phyloP scores from a whole-genome alignment of 2,113 vertebrate genomes.

The Pyrgilauda ruficollis region DNA sequence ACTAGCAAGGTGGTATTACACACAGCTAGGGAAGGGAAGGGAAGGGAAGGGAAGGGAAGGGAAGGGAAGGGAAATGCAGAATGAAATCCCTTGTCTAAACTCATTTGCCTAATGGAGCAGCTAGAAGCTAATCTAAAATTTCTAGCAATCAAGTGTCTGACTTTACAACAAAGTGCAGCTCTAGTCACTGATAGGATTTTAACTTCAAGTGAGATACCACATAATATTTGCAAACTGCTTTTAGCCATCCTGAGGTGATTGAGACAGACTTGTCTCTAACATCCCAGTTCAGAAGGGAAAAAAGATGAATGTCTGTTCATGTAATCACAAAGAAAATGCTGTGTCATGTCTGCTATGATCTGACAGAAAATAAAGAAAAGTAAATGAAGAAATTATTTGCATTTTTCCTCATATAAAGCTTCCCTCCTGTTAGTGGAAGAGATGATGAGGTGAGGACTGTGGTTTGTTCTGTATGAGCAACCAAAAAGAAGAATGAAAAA shows the following conservation, averaged over 20 bases:
- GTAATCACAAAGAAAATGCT: neutral
- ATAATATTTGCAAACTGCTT: neutral
- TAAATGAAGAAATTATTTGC: neutral
- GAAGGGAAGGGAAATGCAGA: neutral
- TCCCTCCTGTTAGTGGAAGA: neutral
- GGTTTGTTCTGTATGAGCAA: neutral
- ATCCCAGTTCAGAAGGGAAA: neutral
- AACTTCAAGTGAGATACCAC: neutral
- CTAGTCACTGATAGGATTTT: neutral
- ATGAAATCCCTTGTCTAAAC: neutral
- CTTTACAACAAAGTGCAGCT: neutral
- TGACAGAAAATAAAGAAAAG: neutral
- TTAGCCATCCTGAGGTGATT: neutral
- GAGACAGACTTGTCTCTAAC: neutral
- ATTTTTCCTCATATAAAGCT: neutral
- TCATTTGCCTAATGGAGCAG: neutral
- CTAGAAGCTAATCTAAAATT: neutral
- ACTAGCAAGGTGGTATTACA: neutral
- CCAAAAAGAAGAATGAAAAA: neutral
- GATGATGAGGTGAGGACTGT: neutral
- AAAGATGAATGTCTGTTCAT: neutral
- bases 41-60: neutral
- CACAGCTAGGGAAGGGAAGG: neutral
- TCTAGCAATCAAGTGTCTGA: neutral
- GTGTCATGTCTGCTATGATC: neutral